These are phyloP conservation scores for Odontocolon sp. DNA, from an alignment of 2,888 invertebrate species.

Conservation along the genomic window DNA sequence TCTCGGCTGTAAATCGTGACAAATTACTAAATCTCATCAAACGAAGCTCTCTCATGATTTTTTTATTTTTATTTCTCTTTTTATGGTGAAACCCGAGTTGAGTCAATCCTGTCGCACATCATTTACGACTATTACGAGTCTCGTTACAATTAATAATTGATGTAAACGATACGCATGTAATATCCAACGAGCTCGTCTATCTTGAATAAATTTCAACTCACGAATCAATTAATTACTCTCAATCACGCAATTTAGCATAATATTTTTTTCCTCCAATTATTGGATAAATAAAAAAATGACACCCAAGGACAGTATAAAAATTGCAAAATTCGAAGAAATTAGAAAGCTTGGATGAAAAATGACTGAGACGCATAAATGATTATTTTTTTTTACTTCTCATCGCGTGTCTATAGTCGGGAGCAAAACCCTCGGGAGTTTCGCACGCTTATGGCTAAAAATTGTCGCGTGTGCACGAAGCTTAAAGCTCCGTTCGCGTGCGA, in stretches of 20 bases:
- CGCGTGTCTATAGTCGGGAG: slow-evolving; percentile 43
- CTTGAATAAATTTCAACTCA: slow-evolving; percentile 61
- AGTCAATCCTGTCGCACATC: slow-evolving; percentile 14
- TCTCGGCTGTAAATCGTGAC: slow-evolving; percentile 43
- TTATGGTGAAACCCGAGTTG: too few species aligned
- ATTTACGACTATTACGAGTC: slow-evolving; percentile 29
- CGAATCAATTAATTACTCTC: too few species aligned
- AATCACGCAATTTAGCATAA: too few species aligned
- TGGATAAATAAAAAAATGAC: too few species aligned
- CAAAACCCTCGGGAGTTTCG: slow-evolving; percentile 24
- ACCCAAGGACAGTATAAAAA: too few species aligned
- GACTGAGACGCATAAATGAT: neutral
- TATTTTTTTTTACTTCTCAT: slow-evolving; percentile 14
- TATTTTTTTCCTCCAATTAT: too few species aligned
- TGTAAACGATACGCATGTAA: slow-evolving; percentile 57
- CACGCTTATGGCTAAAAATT: too few species aligned
- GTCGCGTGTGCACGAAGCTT: slow-evolving; percentile 50
- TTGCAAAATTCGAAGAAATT: too few species aligned
- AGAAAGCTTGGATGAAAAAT: too few species aligned
- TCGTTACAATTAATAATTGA: slow-evolving; percentile 71
- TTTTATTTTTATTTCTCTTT: slow-evolving; percentile 9
- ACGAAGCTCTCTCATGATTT: slow-evolving; percentile 5
- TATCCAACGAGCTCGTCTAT: neutral
- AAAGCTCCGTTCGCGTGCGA: slow-evolving; percentile 66
- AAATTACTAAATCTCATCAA: slow-evolving; percentile 46